Conservation (phyloP, 1,140 invertebrate species). For the Hycleus cichorii region DNA sequence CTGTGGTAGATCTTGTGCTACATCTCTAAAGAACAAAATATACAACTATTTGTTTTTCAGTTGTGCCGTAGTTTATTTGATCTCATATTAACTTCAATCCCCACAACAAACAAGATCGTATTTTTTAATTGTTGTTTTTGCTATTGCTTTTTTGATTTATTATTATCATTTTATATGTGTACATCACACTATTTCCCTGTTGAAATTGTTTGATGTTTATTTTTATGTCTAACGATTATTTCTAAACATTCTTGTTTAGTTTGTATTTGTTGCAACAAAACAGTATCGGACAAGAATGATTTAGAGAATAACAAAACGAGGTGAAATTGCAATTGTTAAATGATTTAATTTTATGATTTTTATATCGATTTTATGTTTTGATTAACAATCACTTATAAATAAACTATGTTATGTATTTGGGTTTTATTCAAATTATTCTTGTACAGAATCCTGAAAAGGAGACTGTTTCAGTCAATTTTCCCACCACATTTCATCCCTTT, state of each 20-base stretch:
- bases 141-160: slow-evolving; percentile 10
- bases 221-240: slow-evolving; percentile 4
- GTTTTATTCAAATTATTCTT: too few relatives aligned
- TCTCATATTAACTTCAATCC: background rate
- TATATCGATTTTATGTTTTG: slow-evolving; percentile 15
- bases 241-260: slow-evolving; percentile 17
- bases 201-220: slow-evolving; percentile 18
- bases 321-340: slow-evolving; percentile 7
- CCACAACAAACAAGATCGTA: too few relatives aligned
- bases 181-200: slow-evolving; percentile 15
- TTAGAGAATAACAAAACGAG: background rate
- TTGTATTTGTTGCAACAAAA: background rate
- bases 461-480: too few relatives aligned
- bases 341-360: slow-evolving; percentile 13
- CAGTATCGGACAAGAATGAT: slow-evolving; percentile 11
- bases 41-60: slow-evolving; percentile 4
- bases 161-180: slow-evolving; percentile 13
- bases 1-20: slow-evolving; percentile 1
- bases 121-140: background rate
- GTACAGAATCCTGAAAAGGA: too few relatives aligned
- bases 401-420: slow-evolving; percentile 14
- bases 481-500: too few relatives aligned
- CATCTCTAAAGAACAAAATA: slow-evolving; percentile 1
- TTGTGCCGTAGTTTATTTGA: slow-evolving; percentile 18
- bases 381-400: slow-evolving; percentile 21